A percentile compares a stretch with the other conserved stretches of the same genome.
Conservation (phyloP, 1,140 invertebrate genomes). For the Rhagoletis zephyria region DNA sequence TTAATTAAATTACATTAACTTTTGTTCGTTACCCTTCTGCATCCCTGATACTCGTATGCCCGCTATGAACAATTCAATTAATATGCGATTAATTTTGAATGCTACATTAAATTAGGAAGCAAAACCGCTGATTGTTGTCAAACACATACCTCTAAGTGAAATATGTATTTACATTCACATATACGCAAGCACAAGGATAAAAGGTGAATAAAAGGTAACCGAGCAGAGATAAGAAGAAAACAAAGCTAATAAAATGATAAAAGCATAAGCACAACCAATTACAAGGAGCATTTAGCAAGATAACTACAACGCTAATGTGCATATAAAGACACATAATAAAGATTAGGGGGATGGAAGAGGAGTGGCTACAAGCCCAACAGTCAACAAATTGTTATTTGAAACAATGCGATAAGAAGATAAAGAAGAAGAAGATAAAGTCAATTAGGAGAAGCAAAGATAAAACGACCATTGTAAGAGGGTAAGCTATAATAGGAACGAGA, state of each 20-base stretch:
- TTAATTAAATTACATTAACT: conserved; percentile 11
- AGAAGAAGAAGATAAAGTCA: too few relatives aligned
- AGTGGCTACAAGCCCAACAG: neutral
- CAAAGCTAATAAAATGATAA: conserved; percentile 18
- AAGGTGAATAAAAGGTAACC: conserved; percentile 22
- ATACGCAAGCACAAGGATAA: neutral
- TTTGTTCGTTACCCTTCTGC: neutral
- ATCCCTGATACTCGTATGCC: neutral
- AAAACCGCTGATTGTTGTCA: conserved; percentile 39
- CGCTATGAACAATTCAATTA: conserved; percentile 19
- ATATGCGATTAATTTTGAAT: conserved; percentile 28
- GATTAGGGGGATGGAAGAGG: neutral
- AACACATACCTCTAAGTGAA: neutral
- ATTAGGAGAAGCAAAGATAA: neutral
- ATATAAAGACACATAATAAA: conserved; percentile 6
- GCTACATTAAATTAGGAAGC: conserved; percentile 28
- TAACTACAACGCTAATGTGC: neutral
- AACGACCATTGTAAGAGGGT: neutral
- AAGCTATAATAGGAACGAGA: neutral
- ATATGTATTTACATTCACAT: neutral
- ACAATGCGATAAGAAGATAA: conserved; percentile 1
- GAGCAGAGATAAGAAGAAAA: neutral
- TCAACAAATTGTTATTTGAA: neutral
- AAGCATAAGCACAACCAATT: conserved; percentile 14
- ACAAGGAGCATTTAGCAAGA: neutral